Evolutionary conservation across 2,888 invertebrate species (phyloP).

Genomic region (Syrphus vitripennis): DNA sequence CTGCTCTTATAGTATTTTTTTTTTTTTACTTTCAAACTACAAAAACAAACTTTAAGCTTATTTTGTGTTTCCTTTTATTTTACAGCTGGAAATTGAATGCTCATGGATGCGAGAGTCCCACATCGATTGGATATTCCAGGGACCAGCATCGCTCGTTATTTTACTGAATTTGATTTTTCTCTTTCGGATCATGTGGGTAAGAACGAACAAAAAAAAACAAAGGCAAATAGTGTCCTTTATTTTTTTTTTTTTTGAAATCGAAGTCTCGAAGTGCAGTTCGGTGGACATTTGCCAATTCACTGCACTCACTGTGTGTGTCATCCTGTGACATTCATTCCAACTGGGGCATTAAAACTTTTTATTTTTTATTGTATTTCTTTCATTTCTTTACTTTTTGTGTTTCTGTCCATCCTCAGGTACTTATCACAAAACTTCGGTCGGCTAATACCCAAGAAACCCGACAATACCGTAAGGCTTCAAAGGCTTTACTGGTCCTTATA

Average conservation of each 20-base stretch:
- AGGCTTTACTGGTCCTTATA: slow-evolving; percentile 94
- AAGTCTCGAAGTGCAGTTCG: background rate
- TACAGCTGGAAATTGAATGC: slow-evolving; percentile 84
- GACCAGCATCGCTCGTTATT: slow-evolving; percentile 90
- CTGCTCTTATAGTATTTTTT: too few species aligned
- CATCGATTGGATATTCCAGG: slow-evolving; percentile 94
- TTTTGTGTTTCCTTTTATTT: slow-evolving; percentile 19
- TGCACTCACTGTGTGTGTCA: background rate
- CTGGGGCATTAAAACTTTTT: background rate
- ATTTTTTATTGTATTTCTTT: background rate
- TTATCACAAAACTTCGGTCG: slow-evolving; percentile 95
- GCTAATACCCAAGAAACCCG: slow-evolving; percentile 94
- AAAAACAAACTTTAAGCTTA: slow-evolving; percentile 18
- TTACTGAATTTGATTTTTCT: slow-evolving; percentile 91
- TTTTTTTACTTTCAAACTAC: background rate
- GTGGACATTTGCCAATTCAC: slow-evolving; percentile 6
- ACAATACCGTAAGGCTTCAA: slow-evolving; percentile 94
- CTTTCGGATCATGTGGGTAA: slow-evolving; percentile 93
- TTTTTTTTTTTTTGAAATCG: too few species aligned
- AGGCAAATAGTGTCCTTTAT: background rate
- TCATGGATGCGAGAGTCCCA: slow-evolving; percentile 90
- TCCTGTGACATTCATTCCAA: background rate
- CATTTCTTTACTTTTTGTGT: background rate
- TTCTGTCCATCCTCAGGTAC: slow-evolving; percentile 84
- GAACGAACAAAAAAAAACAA: slow-evolving; percentile 74